Evolutionary conservation across 2,797 vertebrate species (phyloP), one percentile per base, ranked within the genome.

Genomic region (Chrysocyon brachyurus): DNA sequence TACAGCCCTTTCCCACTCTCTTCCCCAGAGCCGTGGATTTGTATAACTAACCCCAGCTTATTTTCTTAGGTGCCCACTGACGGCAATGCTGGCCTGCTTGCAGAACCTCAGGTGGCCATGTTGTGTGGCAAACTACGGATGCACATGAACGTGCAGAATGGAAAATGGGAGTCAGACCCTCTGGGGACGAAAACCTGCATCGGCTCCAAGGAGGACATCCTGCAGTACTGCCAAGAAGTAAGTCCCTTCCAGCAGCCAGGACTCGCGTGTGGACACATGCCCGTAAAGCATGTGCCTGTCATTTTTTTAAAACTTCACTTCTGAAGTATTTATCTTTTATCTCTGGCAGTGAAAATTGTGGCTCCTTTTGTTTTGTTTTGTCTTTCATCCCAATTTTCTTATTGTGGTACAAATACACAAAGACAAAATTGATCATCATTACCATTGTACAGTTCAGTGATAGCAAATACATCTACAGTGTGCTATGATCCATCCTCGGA

Each of bases 211-310:
- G 99, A 99, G 98, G 99, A 99, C 52, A 99, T 99, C 98, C 98
- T 99, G 70, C 99, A 99, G 97, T 99, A 99, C 98, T 99, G 99
- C 97, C 99, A 99, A 82, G 99, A 99, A 98, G 99, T 99, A 98
- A 98, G 99, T 98, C 81, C 31, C 0, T 0, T 1, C 21, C 5
- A 49, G 15, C 0, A 6, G 2, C 36, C 61, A 0, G 14, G 2
- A 2, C 7, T 86, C 59, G 0, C 12, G 0, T 2, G 40, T 31
- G 52, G 31, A 0, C 24, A 4, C 36, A 0, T 16, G 63, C 40
- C 40, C 40, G 40, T 46, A 46, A 46, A 46, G 40, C 26, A 0
- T 16, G 87, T 21, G 61, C 40, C 40, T 46, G 40, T 46, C 40
- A 46, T 95, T 56, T 24, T 61, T 57, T 78, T 49, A 59, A 5